These are phyloP conservation scores for Adelognathus sp. DNA, from an alignment of 2,888 invertebrate genomes.

Conservation along the genomic window DNA sequence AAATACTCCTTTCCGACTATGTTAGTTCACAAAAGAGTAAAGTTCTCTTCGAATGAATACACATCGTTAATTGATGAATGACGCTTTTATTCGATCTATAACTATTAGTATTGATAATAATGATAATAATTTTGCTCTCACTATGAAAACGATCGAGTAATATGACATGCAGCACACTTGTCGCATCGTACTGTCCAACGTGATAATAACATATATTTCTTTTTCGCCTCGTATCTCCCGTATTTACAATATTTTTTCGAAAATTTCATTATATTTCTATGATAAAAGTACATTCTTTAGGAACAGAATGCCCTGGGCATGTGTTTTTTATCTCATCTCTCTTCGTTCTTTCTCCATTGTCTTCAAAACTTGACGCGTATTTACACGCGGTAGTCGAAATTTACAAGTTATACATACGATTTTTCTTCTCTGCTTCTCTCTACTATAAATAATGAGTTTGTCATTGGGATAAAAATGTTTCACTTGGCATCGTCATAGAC, in stretches of 20 bases:
- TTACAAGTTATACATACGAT: slow-evolving; percentile 36
- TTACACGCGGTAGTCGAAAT: slow-evolving; percentile 37
- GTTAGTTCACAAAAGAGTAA: background rate
- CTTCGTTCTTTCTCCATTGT: background rate
- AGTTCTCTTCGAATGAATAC: slow-evolving; percentile 9
- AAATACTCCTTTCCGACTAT: background rate
- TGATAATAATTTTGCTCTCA: background rate
- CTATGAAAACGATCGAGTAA: slow-evolving; percentile 40
- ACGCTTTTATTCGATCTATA: slow-evolving; percentile 43
- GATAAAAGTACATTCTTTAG: slow-evolving; percentile 40
- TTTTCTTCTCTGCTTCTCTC: slow-evolving; percentile 1
- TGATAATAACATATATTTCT: slow-evolving; percentile 50
- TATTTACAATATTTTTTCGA: slow-evolving; percentile 46
- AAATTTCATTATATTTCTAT: background rate
- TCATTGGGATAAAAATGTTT: slow-evolving; percentile 7
- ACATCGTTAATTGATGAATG: slow-evolving; percentile 28
- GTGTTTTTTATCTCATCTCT: background rate
- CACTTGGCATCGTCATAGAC: slow-evolving; percentile 10
- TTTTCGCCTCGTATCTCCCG: slow-evolving; percentile 5
- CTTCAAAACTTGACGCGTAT: slow-evolving; percentile 29
- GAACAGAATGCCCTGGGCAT: slow-evolving; percentile 25
- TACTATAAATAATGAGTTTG: background rate
- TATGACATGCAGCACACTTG: slow-evolving; percentile 35
- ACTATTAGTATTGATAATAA: slow-evolving; percentile 18
- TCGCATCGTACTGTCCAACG: slow-evolving; percentile 42